Evolutionary conservation across 2,113 vertebrate genomes (phyloP), one percentile per base, ranked within the genome.

Genomic region (Gymnogyps californianus): DNA sequence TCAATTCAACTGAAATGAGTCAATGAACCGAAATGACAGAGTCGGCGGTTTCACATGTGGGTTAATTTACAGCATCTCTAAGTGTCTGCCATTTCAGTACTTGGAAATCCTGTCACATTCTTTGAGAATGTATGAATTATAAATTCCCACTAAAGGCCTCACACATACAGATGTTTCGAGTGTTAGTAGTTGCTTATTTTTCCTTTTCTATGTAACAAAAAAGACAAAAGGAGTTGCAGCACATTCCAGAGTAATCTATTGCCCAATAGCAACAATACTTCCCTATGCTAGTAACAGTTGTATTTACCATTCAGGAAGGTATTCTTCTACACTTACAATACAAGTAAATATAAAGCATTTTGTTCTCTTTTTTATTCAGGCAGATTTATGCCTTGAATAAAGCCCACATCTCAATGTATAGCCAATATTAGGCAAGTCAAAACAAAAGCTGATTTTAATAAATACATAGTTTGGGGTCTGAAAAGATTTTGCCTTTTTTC

Each of bases 31-130:
- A 77, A 90, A 91, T 38, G 84, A 69, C 65, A 69, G 85, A 86
- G 62, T 9, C 1, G 4, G 84, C 7, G 6, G 32, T 49, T 95
- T 87, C 94, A 34, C 13, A 13, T 32, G 87, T 26, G 71, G 59
- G 87, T 96, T 97, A 93, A 97, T 97, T 96, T 96, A 70, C 95
- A 93, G 72, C 70, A 22, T 83, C 78, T 88, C 58, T 25, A 13
- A 82, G 62, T 29, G 46, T 62, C 90, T 85, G 89, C 91, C 55
- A 31, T 42, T 46, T 42, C 82, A 61, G 54, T 58, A 31, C 89
- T 95, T 96, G 96, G 91, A 96, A 96, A 90, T 95, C 94, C 87
- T 55, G 58, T 90, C 94, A 96, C 95, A 96, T 95, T 91, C 87
- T 44, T 86, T 29, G 59, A 52, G 70, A 55, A 22, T 28, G 32